Evolutionary conservation across 2,888 invertebrate genomes (phyloP), one percentile per base, ranked within the genome.

Genomic region (Schizaphis graminum): DNA sequence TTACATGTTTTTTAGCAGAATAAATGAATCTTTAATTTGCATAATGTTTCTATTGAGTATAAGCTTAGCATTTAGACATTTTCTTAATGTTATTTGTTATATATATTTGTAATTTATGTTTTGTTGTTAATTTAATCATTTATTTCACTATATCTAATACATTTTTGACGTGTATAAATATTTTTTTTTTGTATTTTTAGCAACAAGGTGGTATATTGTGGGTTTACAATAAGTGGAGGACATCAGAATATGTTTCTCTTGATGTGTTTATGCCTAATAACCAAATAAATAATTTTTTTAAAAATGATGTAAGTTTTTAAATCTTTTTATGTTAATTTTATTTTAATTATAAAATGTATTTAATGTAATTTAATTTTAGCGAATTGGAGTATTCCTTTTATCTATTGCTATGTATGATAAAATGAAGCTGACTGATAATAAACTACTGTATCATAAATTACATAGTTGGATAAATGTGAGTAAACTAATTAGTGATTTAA

Each of bases 171-270:
- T 47, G 0, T 47, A 47, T 47, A 7, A 47, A 5, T 47, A 47
- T 44, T 2, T 7, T 47, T 47, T 47, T 89, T 90, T 77, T 89
- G 0, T 57, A 3, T 5, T 92, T 92, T 89, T 86, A 91, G 93
- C 41, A 90, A 35, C 53, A 47, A 91, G 94, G 94, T 53, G 94
- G 94, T 47, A 94, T 94, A 28, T 90, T 94, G 44, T 94, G 94
- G 94, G 67, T 94, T 5, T 94, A 94, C 49, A 94, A 94, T 41
- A 94, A 94, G 7, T 94, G 94, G 94, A 94, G 91, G 53, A 49
- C 41, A 21, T 91, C 94, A 5, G 91, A 94, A 86, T 49, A 91
- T 61, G 41, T 94, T 49, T 41, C 94, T 53, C 85, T 94, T 28
- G 67, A 94, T 7, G n/a, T 41, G 41, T 94, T 94, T 86, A 90